Base-by-base conservation (phyloP, 2,113 vertebrate genomes). In the Mionectes macconnelli region DNA sequence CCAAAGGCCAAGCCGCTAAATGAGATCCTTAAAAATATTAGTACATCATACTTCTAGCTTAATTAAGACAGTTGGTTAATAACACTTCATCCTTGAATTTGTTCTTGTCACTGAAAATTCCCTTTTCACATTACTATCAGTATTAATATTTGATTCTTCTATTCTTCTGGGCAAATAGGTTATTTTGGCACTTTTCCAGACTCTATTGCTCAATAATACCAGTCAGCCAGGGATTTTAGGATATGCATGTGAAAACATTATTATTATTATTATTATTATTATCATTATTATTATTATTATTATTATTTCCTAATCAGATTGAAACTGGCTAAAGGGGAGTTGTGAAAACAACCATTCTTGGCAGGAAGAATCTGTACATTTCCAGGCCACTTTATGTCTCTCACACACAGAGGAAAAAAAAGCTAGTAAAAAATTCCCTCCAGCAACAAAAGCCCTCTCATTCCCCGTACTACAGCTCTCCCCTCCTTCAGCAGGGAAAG, bases 301-400 rank as follows among this genome's bases (percentile, higher is more conserved):
- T 64, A 85, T 95, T 79, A 86, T 78, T 73, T 67, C 89, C 92
- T 92, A 93, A 97, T 76, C 85, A 86, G 83, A 63, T 85, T 75
- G 87, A 96, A 97, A 96, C 88, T 90, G 87, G 89, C 80, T 92
- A 80, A 93, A 72, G 39, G 77, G 83, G 89, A 97, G 73, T 84
- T 49, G 69, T 88, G 93, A 97, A 94, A 97, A 91, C 89, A 96
- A 91, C 75, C 55, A 14, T 77, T 88, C 87, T 93, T 96, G 96
- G 94, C 96, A 96, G 83, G 56, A 92, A 90, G 89, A 96, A 88
- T 77, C 92, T 93, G 78, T 95, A 73, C 13, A 14, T 95, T 96
- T 97, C 87, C 92, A 96, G 89, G 97, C 87, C 77, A 78, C 49
- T 96, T 95, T 81, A 91, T 92, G 88, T 96, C 66, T 97, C 93